Conservation (phyloP, 2,888 invertebrate species). For the Elaeidobius kamerunicus region DNA sequence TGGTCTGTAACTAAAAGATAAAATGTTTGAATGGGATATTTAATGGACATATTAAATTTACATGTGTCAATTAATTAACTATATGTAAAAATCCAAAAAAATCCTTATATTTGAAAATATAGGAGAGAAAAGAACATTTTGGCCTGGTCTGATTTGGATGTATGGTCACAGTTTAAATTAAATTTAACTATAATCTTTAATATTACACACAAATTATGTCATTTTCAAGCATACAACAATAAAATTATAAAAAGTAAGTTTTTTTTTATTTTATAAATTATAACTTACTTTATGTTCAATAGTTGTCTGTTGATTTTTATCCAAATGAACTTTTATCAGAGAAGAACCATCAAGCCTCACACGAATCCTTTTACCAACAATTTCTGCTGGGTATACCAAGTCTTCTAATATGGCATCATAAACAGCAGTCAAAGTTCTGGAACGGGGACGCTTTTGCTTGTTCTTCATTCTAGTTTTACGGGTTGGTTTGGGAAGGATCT, state of each 20-base stretch:
- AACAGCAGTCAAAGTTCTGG: constrained; percentile 92
- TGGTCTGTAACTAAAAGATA: too few relatives aligned
- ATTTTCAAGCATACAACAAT: not conserved
- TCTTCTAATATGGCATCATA: constrained; percentile 98
- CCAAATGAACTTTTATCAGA: constrained; percentile 95
- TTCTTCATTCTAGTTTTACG: constrained; percentile 83
- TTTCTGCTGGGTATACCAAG: constrained; percentile 97
- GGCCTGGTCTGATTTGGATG: too few relatives aligned
- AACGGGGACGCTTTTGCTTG: constrained; percentile 75
- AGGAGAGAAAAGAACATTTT: too few relatives aligned
- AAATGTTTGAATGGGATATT: too few relatives aligned
- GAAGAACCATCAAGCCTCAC: constrained; percentile 95
- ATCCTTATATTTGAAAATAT: too few relatives aligned
- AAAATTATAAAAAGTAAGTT: not conserved
- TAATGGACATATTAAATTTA: too few relatives aligned
- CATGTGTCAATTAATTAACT: too few relatives aligned
- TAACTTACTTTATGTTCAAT: constrained; percentile 93
- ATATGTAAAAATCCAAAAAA: too few relatives aligned
- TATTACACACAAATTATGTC: not conserved
- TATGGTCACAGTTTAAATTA: not conserved
- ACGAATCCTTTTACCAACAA: constrained; percentile 96
- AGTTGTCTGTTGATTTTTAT: constrained; percentile 97
- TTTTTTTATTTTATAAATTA: not conserved
- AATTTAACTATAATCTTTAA: not conserved
- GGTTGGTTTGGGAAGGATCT: constrained; percentile 96